phyloP scores from a whole-genome alignment of 2,888 invertebrate genomes.

The Galeruca laticollis region DNA sequence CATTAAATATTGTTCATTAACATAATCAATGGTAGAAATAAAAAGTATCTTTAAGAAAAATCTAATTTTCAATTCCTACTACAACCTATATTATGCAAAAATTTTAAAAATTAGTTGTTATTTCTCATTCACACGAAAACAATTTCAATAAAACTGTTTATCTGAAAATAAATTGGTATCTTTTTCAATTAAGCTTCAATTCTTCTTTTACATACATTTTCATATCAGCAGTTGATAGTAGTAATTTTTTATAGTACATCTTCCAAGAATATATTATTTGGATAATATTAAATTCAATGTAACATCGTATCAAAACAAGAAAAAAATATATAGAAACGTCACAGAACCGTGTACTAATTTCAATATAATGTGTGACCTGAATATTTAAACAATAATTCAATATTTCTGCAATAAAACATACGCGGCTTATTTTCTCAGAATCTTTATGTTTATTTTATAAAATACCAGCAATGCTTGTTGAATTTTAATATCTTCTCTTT shows the following conservation, averaged over 20 bases:
- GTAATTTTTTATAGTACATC: background rate
- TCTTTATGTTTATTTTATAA: constrained; percentile 31
- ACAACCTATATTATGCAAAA: too few species aligned
- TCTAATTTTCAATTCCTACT: too few species aligned
- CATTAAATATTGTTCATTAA: too few species aligned
- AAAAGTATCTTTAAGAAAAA: too few species aligned
- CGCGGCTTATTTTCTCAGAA: constrained; percentile 33
- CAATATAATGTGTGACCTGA: constrained; percentile 28
- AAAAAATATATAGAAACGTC: constrained; percentile 10
- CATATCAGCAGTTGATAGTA: background rate
- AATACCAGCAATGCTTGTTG: constrained; percentile 23
- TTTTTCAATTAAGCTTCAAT: background rate
- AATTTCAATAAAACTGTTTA: too few species aligned
- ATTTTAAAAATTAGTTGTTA: too few species aligned
- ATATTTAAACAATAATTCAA: constrained; percentile 29
- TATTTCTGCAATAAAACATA: constrained; percentile 35
- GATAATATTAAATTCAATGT: background rate
- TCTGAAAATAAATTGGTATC: too few species aligned
- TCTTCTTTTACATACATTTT: background rate
- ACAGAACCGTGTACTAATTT: constrained; percentile 24
- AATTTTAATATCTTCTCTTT: constrained; percentile 27
- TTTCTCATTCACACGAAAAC: too few species aligned
- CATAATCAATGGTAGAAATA: too few species aligned
- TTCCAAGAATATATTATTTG: background rate
- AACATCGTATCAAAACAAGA: background rate